A percentile compares a stretch with the other conserved stretches of the same genome.
phyloP scores from a whole-genome alignment of 1,140 invertebrate species.

The Homalodisca vitripennis region DNA sequence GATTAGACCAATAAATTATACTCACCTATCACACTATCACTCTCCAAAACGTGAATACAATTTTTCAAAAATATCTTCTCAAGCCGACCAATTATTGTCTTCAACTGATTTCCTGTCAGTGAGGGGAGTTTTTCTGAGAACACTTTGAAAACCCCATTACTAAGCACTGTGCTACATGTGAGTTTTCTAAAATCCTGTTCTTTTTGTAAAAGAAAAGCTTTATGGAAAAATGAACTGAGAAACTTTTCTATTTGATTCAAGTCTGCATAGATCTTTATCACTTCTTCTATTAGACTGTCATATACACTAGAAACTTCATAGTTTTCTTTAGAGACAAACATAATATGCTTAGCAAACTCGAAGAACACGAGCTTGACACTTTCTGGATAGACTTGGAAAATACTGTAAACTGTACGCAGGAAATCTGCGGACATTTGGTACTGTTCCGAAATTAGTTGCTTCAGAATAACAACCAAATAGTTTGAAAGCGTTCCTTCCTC shows the following conservation, averaged over 20 bases:
- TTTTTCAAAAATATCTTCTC: conserved; percentile 10
- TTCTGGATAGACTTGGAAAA: conserved; percentile 15
- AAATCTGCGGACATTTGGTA: not conserved
- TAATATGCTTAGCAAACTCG: not conserved
- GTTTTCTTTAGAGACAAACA: not conserved
- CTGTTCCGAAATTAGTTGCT: conserved; percentile 1
- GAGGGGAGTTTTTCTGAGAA: conserved; percentile 4
- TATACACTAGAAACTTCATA: not conserved
- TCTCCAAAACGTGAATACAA: not conserved
- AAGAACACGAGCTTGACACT: not conserved
- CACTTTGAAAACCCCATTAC: not conserved
- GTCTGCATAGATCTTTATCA: not conserved
- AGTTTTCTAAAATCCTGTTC: not conserved
- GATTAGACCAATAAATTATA: too few species aligned
- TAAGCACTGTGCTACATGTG: not conserved
- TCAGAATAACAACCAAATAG: not conserved
- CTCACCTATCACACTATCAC: too few species aligned
- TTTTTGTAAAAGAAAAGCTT: not conserved
- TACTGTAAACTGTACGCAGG: not conserved
- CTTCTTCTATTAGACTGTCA: not conserved
- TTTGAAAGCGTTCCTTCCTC: conserved; percentile 1
- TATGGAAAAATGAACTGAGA: conserved; percentile 5
- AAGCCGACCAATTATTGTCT: not conserved
- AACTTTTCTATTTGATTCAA: conserved; percentile 7
- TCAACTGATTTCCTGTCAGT: conserved; percentile 10